These are phyloP conservation scores for Drosophila gunungcola DNA, from an alignment of 1,140 invertebrate genomes.

Conservation along the genomic window DNA sequence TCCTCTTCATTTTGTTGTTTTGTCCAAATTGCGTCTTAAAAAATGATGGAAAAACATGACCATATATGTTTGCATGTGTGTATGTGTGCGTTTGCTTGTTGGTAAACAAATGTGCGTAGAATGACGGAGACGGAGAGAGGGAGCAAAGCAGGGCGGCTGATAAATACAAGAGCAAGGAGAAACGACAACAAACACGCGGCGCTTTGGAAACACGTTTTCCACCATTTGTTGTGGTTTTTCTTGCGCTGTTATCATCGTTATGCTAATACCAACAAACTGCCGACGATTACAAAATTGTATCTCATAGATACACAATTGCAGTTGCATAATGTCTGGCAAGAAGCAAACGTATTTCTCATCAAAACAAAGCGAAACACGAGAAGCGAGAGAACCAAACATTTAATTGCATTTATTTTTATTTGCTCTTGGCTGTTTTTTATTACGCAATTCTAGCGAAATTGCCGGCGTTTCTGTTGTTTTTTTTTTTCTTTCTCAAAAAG, in stretches of 20 bases:
- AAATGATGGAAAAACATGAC: slow-evolving; percentile 38
- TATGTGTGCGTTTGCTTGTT: slow-evolving; percentile 50
- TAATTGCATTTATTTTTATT: slow-evolving; percentile 27
- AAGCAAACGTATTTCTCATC: slow-evolving; percentile 34
- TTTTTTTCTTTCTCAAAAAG: neutral
- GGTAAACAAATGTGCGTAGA: slow-evolving; percentile 77
- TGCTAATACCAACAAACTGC: slow-evolving; percentile 6
- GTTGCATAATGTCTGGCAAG: slow-evolving; percentile 64
- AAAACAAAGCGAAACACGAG: slow-evolving; percentile 56
- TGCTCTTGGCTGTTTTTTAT: slow-evolving; percentile 23
- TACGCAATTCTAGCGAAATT: slow-evolving; percentile 25
- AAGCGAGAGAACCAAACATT: slow-evolving; percentile 23
- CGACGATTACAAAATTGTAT: slow-evolving; percentile 42
- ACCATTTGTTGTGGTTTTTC: slow-evolving; percentile 32
- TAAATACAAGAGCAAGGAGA: slow-evolving; percentile 42
- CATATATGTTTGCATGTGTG: slow-evolving; percentile 33
- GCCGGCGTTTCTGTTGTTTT: slow-evolving; percentile 14
- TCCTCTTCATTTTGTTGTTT: slow-evolving; percentile 14
- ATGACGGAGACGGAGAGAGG: slow-evolving; percentile 36
- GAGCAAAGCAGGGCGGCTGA: slow-evolving; percentile 52
- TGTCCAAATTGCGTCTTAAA: slow-evolving; percentile 55
- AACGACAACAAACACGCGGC: slow-evolving; percentile 24
- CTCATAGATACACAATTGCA: slow-evolving; percentile 39
- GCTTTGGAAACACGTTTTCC: slow-evolving; percentile 59
- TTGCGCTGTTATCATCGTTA: slow-evolving; percentile 27